Evolutionary conservation across 2,888 invertebrate genomes (phyloP).

Genomic region (Spialia ferax): DNA sequence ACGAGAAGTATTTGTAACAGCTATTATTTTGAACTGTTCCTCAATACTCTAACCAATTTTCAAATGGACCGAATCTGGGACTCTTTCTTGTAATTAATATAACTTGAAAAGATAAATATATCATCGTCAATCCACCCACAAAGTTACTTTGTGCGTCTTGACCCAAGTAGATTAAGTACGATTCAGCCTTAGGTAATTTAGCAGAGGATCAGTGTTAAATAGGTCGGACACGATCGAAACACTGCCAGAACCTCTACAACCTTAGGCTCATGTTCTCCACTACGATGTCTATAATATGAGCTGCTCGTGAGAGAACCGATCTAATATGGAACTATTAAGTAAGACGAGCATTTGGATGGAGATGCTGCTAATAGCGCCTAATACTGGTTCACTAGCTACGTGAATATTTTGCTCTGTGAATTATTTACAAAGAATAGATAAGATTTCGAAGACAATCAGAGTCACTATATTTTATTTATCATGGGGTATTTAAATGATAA

Average conservation of each 20-base stretch:
- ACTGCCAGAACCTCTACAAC: conserved; percentile 11
- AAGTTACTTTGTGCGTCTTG: background rate
- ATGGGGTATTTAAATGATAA: too few species aligned
- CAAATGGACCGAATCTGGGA: too few species aligned
- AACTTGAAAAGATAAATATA: background rate
- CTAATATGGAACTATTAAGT: background rate
- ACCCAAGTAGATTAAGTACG: conserved; percentile 1
- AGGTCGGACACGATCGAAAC: conserved; percentile 30
- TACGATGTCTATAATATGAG: conserved; percentile 9
- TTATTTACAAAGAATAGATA: too few species aligned
- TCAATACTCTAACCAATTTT: too few species aligned
- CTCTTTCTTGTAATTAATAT: too few species aligned
- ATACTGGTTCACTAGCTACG: background rate
- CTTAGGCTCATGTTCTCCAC: conserved; percentile 19
- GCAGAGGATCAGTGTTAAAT: conserved; percentile 13
- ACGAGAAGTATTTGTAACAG: too few species aligned
- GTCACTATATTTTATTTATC: too few species aligned
- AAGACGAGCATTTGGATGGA: background rate
- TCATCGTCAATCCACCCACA: background rate
- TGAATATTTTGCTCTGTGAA: background rate
- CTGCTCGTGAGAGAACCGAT: background rate
- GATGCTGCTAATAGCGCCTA: background rate
- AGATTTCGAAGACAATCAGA: too few species aligned
- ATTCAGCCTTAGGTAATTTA: background rate
- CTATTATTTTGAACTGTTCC: too few species aligned